A percentile compares a stretch with the other conserved stretches of the same genome.
phyloP scores from a whole-genome alignment of 2,113 vertebrate species.

The Orycteropus afer region DNA sequence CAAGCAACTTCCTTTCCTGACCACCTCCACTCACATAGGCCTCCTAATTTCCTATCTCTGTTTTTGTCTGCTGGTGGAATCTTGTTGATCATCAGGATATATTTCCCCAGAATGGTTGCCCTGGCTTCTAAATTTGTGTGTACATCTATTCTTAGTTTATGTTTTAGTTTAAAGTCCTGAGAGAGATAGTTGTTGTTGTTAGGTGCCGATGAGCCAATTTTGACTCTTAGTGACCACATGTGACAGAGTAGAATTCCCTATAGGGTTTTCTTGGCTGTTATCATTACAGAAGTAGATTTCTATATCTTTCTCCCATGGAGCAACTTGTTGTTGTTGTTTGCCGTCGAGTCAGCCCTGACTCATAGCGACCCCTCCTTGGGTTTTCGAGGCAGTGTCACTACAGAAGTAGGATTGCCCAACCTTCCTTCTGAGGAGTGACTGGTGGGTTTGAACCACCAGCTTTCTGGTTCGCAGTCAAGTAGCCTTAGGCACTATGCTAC shows the following conservation, averaged over 20 bases:
- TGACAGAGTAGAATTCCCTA: background rate
- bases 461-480: too few species aligned
- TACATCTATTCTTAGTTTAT: background rate
- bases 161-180: constrained; percentile 20
- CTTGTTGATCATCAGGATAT: background rate
- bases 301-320: background rate
- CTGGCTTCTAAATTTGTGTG: background rate
- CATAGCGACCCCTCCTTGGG: too few species aligned
- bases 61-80: background rate
- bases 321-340: too few species aligned
- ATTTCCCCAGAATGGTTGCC: background rate
- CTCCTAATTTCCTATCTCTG: background rate
- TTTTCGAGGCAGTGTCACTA: too few species aligned
- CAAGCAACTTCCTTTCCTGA: background rate
- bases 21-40: accelerated
- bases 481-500: too few species aligned
- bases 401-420: too few species aligned
- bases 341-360: too few species aligned
- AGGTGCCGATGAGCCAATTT: background rate
- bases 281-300: background rate
- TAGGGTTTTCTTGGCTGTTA: too few species aligned
- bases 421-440: too few species aligned
- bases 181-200: background rate
- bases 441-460: too few species aligned
- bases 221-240: too few species aligned